Evolutionary conservation across 2,888 invertebrate species (phyloP), one percentile per base, ranked within the genome.

Genomic region (Phymatocera aterrima): DNA sequence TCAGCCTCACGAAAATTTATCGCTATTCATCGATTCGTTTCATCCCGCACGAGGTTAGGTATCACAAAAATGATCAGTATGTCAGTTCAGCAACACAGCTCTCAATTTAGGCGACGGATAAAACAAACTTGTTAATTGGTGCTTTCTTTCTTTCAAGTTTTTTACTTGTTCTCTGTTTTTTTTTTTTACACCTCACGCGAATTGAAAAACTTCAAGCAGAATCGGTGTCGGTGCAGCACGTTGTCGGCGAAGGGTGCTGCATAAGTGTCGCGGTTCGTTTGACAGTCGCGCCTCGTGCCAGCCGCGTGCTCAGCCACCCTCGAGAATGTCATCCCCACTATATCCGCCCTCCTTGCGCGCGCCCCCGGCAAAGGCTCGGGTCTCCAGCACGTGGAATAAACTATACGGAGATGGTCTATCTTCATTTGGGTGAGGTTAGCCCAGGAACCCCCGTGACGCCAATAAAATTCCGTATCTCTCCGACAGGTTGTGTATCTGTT

Each of bases 381-480:
- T 21, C 40, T 57, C 40, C 65, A 57, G 61, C 68, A 68, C 75
- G 60, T 61, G 78, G 70, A 79, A 79, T 77, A 77, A 79, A 79
- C 79, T 64, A 70, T 78, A 78, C 61, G 80, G 80, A 83, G 83
- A 83, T 80, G 83, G 83, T 87, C 82, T 82, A 84, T 87, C 87
- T 87, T 87, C 87, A 87, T 87, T 87, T 87, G 84, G 85, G 82
- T 83, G 81, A 83, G 84, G 83, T 83, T 75, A 75, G 80, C 74
- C 78, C 74, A 80, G 84, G 79, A 83, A 84, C 82, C 85, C 89
- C 89, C 86, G 84, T 84, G 88, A 85, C 86, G 85, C 87, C 89
- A 88, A 90, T 90, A 90, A 90, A 90, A 84, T 81, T 81, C 80
- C 82, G 83, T 86, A 86, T 88, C 87, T 86, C 83, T 78, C 81